These are phyloP conservation scores for Gastrophryne carolinensis DNA, from an alignment of 2,797 vertebrate genomes.

Conservation along the genomic window DNA sequence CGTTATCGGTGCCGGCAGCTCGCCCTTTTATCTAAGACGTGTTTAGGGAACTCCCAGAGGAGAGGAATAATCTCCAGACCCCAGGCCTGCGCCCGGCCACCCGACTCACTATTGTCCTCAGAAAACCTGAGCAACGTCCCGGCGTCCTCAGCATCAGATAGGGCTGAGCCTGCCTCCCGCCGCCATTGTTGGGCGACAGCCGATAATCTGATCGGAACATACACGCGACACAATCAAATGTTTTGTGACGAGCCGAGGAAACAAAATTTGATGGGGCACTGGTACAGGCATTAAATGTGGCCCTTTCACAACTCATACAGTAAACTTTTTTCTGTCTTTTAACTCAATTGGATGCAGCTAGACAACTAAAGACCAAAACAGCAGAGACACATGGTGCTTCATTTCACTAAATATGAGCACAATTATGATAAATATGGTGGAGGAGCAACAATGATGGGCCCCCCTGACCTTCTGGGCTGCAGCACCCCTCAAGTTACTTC, in stretches of 20 bases:
- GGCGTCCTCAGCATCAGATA: neutral
- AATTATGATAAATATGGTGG: no score
- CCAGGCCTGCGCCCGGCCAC: slow-evolving; percentile 61
- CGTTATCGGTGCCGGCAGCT: slow-evolving; percentile 66
- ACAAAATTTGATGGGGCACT: no score
- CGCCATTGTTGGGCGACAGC: neutral
- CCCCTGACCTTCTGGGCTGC: no score
- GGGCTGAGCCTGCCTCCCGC: neutral
- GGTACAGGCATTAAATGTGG: no score
- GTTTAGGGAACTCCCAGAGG: slow-evolving; percentile 73
- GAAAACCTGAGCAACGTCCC: slow-evolving; percentile 45
- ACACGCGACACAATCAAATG: neutral
- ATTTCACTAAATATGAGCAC: no score
- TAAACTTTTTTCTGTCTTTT: no score
- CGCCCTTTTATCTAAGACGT: slow-evolving; percentile 72
- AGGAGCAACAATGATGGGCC: no score
- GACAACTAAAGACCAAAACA: no score
- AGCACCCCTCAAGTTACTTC: no score
- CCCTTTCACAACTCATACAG: no score
- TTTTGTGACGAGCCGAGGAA: neutral
- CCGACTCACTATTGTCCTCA: slow-evolving; percentile 58
- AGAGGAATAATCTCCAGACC: slow-evolving; percentile 69
- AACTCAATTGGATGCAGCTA: no score
- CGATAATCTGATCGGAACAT: neutral
- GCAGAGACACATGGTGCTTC: no score